Conservation (phyloP, 2,888 invertebrate species). For the Eilema depressum region DNA sequence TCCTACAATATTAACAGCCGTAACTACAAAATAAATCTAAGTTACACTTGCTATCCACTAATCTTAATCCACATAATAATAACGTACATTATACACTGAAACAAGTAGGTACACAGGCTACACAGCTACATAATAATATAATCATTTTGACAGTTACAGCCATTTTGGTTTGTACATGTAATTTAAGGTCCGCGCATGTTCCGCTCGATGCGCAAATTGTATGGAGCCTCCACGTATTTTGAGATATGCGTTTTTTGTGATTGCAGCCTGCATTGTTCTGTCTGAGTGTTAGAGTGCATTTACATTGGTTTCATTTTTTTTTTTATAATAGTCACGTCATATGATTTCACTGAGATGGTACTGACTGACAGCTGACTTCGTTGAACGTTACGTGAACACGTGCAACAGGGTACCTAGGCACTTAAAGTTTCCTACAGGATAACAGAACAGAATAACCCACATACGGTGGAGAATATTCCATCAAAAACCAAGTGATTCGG, state of each 20-base stretch:
- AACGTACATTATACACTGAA: background rate
- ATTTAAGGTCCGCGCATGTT: conserved; percentile 52
- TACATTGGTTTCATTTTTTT: conserved; percentile 38
- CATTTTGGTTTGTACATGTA: conserved; percentile 57
- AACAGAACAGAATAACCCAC: too few species aligned
- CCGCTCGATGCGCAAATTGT: conserved; percentile 64
- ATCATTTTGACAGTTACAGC: conserved; percentile 50
- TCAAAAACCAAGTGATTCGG: too few species aligned
- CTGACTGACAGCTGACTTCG: too few species aligned
- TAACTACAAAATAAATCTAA: background rate
- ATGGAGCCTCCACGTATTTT: conserved; percentile 62
- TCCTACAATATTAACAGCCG: background rate
- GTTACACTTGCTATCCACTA: background rate
- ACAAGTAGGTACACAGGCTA: conserved; percentile 2
- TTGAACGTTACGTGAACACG: too few species aligned
- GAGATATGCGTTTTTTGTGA: conserved; percentile 66
- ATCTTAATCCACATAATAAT: background rate
- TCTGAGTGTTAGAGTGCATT: conserved; percentile 57
- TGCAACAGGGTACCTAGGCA: too few species aligned
- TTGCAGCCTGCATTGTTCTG: conserved; percentile 77
- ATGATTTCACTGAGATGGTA: too few species aligned
- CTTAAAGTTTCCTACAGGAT: too few species aligned
- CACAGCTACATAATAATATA: conserved; percentile 40
- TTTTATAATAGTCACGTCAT: too few species aligned
- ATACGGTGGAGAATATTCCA: too few species aligned